A percentile compares a stretch with the other conserved stretches of the same genome.
Conservation (phyloP, 2,888 invertebrate genomes). For the Tipula confusa region DNA sequence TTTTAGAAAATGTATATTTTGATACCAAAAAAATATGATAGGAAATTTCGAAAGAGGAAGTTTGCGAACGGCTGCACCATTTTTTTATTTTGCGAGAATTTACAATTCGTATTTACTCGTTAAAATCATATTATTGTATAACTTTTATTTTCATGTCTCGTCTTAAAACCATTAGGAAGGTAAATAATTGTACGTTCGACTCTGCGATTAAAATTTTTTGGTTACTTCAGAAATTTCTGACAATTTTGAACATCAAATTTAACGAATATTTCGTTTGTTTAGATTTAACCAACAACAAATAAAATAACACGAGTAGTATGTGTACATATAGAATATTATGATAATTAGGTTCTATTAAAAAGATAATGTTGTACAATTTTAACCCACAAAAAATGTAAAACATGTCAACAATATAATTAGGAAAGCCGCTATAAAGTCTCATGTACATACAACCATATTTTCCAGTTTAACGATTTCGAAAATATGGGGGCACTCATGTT, state of each 20-base stretch:
- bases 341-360: not conserved
- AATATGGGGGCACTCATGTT: not conserved
- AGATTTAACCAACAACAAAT: not conserved
- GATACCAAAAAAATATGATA: not conserved
- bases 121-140: too few relatives aligned
- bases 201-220: not conserved
- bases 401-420: constrained; percentile 16
- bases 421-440: not conserved
- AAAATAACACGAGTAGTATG: not conserved
- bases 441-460: not conserved
- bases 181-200: not conserved
- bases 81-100: not conserved
- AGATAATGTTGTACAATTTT: not conserved
- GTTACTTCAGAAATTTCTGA: too few relatives aligned
- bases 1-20: not conserved
- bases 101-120: not conserved
- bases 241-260: not conserved
- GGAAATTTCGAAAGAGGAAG: not conserved
- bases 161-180: not conserved
- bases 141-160: not conserved
- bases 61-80: not conserved
- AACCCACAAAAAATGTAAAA: constrained; percentile 12
- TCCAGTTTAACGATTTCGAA: constrained; percentile 9
- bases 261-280: not conserved
- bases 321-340: not conserved